Evolutionary conservation across 2,113 vertebrate genomes (phyloP).

Genomic region (Typhlomys cinereus): DNA sequence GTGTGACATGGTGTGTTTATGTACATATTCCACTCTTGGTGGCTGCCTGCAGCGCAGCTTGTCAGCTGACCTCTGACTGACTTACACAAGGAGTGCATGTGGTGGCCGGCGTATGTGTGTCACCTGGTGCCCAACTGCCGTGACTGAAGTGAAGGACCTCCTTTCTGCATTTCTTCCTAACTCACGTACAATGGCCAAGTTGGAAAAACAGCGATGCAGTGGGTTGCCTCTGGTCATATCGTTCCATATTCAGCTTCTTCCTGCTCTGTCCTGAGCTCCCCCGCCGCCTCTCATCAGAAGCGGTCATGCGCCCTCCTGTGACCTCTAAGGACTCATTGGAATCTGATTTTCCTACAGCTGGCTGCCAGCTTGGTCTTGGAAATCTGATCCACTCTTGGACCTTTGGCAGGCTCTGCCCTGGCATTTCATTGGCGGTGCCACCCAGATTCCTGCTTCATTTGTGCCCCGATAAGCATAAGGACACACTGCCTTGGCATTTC

Average conservation of each 20-base stretch:
- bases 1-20: neutral
- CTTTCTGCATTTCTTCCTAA: neutral
- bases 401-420: constrained; percentile 37
- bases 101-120: neutral
- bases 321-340: constrained; percentile 78
- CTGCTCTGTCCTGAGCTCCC: constrained; percentile 27
- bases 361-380: constrained; percentile 71
- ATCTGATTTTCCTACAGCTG: constrained; percentile 75
- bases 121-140: neutral
- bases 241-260: neutral
- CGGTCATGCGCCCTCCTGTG: constrained; percentile 40
- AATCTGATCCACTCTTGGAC: constrained; percentile 73
- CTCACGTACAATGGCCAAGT: neutral
- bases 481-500: constrained; percentile 23
- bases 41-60: neutral
- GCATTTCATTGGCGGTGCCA: constrained; percentile 69
- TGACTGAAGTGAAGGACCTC: neutral
- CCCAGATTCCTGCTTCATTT: constrained; percentile 43
- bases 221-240: neutral
- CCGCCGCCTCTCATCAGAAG: neutral
- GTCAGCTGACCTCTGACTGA: constrained; percentile 7
- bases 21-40: neutral
- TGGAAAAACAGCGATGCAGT: neutral
- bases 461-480: constrained; percentile 45
- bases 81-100: neutral